Base-by-base conservation (phyloP, 2,888 invertebrate species). In the Venusia cambrica region DNA sequence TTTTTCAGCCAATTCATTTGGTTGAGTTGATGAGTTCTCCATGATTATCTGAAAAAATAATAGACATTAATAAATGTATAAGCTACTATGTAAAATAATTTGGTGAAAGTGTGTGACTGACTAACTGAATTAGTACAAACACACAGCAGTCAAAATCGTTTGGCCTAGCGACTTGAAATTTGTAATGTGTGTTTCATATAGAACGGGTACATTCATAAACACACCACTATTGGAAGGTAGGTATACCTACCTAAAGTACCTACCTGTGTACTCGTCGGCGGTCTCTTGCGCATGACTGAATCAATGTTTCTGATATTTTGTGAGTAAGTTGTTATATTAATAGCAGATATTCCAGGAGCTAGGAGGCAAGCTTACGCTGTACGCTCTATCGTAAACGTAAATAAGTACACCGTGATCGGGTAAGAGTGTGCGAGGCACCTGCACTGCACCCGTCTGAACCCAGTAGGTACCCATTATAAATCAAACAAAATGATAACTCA, bases 401-500 rank as follows among this genome's bases (percentile, higher is more conserved):
- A 17, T 37, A 37, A 35, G 21, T 29, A 14, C 28, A 21, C n/a
- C 12, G 10, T 43, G 41, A 35, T 28, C 20, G 19, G 33, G 31
- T 28, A 24, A 22, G 27, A 12, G 45, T 64, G 57, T 69, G 65
- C 62, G 62, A 57, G 57, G 54, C 62, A 71, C 59, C 70, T 73
- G 71, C 69, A 64, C 70, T 73, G 71, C 69, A 64, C 56, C 52
- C 57, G 57, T 37, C 57, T 54, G 60, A 61, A 59, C 66, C 53
- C 50, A 57, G 60, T 59, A 10, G 5, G 5, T 21, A 19, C 64
- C 52, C 64, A 69, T 64, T 69, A 77, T 77, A 83, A 84, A 81
- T 83, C 79, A 80, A 83, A 83, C 74, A 79, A 81, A 81, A 84
- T 79, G 73, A 84, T 80, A 80, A 80, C 72, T 69, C 70, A 80